Conservation (phyloP, 2,888 invertebrate genomes). For the Acleris emargana region DNA sequence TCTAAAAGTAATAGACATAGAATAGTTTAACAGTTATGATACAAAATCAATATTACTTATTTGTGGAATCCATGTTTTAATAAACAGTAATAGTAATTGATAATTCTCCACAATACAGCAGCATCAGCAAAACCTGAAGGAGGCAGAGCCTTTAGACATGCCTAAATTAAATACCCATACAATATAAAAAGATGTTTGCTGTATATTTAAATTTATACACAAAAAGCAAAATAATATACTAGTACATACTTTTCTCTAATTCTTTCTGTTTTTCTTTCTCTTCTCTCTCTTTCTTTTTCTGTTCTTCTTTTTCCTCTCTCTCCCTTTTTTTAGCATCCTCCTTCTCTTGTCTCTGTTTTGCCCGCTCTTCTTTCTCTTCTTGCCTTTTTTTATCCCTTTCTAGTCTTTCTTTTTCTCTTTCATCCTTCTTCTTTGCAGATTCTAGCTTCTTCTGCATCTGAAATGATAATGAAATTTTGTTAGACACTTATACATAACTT, state of each 20-base stretch:
- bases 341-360: constrained; percentile 71
- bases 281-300: constrained; percentile 77
- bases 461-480: neutral
- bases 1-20: constrained; percentile 59
- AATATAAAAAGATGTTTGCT: no score
- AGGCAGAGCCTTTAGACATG: no score
- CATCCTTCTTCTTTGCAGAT: constrained; percentile 82
- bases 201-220: no score
- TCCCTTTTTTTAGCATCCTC: constrained; percentile 73
- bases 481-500: neutral
- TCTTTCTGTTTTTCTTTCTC: constrained; percentile 80
- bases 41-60: no score
- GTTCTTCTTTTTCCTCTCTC: constrained; percentile 82
- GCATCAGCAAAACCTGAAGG: no score
- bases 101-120: no score
- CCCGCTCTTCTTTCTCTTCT: constrained; percentile 77
- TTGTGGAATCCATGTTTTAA: no score
- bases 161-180: no score
- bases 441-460: constrained; percentile 83
- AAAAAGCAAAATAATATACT: constrained; percentile 35
- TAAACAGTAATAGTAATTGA: no score
- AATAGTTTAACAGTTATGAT: no score
- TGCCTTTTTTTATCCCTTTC: constrained; percentile 73
- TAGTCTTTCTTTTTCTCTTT: constrained; percentile 76
- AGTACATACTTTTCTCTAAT: constrained; percentile 79